These are phyloP conservation scores for Sturmia bella DNA, from an alignment of 2,888 invertebrate genomes.

Conservation along the genomic window DNA sequence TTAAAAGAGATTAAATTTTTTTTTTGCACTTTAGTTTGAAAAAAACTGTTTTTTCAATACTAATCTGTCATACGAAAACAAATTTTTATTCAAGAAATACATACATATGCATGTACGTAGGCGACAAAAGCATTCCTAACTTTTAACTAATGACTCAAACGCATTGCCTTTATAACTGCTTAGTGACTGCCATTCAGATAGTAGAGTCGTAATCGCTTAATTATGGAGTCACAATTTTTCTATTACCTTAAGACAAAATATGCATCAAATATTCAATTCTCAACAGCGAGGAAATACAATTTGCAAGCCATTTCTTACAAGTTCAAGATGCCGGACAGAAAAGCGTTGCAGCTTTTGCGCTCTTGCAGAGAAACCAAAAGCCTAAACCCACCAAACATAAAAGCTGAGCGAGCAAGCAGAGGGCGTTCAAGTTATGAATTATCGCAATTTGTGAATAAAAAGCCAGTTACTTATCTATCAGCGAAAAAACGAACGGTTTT, in stretches of 20 bases:
- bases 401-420: background rate
- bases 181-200: constrained; percentile 14
- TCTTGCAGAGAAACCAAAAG: constrained; percentile 21
- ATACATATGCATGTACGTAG: too few relatives aligned
- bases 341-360: constrained; percentile 7
- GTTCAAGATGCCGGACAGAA: background rate
- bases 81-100: too few relatives aligned
- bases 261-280: background rate
- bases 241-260: constrained; percentile 28
- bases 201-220: constrained; percentile 22
- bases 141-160: background rate
- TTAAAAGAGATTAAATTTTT: too few relatives aligned
- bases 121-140: background rate
- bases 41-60: too few relatives aligned
- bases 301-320: constrained; percentile 7
- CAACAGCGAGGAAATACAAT: background rate
- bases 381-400: constrained; percentile 19
- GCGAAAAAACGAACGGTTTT: constrained; percentile 16
- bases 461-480: constrained; percentile 32
- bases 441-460: constrained; percentile 21
- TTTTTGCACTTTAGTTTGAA: too few relatives aligned
- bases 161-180: background rate
- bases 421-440: background rate
- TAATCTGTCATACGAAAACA: too few relatives aligned
- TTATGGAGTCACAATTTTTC: constrained; percentile 4